Base-by-base conservation (phyloP, 2,797 vertebrate genomes). In the Periparus ater region DNA sequence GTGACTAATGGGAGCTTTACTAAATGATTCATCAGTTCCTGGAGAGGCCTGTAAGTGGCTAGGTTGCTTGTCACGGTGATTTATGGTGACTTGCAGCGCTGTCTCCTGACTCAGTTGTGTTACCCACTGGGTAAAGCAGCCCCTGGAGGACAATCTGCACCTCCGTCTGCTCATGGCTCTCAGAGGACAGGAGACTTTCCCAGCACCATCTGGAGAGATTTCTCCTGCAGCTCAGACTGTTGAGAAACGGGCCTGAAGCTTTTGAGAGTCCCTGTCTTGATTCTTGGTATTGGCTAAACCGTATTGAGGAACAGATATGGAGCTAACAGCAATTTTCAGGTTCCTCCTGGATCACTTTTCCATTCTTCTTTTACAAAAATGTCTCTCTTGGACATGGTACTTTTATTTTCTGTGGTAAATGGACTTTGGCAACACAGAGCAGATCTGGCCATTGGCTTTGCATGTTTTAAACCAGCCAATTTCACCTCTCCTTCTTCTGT, bases 81-180 rank as follows among this genome's bases (percentile, higher is more conserved):
- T 92, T 80, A 93, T 81, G 89, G 10, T 12, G 58, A 10, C 87
- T 89, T n/a, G 57, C 87, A 80, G 79, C 11, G 7, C 76, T 78
- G 75, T 55, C 81, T 83, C 66, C 68, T 62, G 88, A 20, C 88
- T 92, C 81, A 15, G 78, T 32, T 34, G 42, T 78, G 85, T 23
- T 36, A 32, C 87, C 85, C 82, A 40, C 47, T 6, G 91, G 91
- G 79, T 58, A 53, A 58, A 77, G 81, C 88, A 91, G 91, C 54
- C 95, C 91, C 91, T 95, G 89, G 91, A 90, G 95, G 91, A 92
- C 85, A 91, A 77, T 91, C 81, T 70, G 87, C 73, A n/a, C 91
- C 79, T 88, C 72, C 11, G 5, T 78, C 89, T 93, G 81, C 91
- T 89, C 32, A 0, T 70, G 85, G 54, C n/a, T 88, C 73, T 23